phyloP scores from a whole-genome alignment of 2,797 vertebrate genomes.

The Ambastaia sidthimunki region DNA sequence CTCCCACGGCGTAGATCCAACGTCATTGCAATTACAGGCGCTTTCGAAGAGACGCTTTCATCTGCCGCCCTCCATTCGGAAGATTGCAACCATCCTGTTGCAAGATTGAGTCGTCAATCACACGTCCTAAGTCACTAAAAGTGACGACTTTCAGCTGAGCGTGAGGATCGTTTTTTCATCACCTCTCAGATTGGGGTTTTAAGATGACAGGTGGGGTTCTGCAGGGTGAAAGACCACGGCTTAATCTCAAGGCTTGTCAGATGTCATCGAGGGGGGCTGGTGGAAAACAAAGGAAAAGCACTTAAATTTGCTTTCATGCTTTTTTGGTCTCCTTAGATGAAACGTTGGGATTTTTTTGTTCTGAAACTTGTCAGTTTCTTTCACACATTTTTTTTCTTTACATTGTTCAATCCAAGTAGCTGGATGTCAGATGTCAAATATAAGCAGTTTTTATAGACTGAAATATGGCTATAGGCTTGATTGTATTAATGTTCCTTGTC shows the following conservation, averaged over 20 bases:
- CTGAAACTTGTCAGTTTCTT: neutral
- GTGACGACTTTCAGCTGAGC: constrained; percentile 67
- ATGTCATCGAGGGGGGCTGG: constrained; percentile 59
- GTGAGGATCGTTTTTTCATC: constrained; percentile 71
- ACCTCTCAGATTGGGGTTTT: constrained; percentile 67
- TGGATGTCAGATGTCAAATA: neutral
- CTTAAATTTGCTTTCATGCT: constrained; percentile 47
- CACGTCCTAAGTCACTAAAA: constrained; percentile 63
- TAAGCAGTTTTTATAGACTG: neutral
- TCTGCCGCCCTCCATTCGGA: constrained; percentile 77
- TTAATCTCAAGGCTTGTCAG: constrained; percentile 73
- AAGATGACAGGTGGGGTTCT: constrained; percentile 72
- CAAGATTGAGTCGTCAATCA: constrained; percentile 81
- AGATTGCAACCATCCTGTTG: constrained; percentile 74
- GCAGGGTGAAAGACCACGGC: constrained; percentile 68
- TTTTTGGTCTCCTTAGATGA: constrained; percentile 47
- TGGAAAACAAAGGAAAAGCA: constrained; percentile 54
- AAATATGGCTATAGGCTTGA: neutral
- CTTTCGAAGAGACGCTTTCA: constrained; percentile 60
- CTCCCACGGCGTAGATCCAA: neutral
- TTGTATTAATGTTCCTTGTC: neutral
- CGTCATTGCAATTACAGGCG: constrained; percentile 49
- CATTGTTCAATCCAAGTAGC: neutral
- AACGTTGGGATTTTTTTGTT: constrained; percentile 56
- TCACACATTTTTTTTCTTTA: neutral